Conservation (phyloP, 1,140 invertebrate species). For the Hycleus phaleratus region DNA sequence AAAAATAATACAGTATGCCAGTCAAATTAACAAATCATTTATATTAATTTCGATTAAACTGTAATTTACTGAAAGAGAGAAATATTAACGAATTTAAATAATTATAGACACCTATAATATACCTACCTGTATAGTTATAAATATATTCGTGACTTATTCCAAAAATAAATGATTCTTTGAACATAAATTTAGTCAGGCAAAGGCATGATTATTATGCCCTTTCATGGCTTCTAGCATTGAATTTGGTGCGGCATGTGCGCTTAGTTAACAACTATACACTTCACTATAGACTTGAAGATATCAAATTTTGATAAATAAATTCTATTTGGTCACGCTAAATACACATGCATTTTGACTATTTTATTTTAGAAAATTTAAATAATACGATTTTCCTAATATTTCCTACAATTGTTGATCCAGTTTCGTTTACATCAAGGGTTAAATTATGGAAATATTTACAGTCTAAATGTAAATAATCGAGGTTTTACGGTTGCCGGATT, state of each 20-base stretch:
- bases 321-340: conserved; percentile 17
- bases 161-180: conserved; percentile 17
- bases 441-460: too few species aligned
- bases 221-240: conserved; percentile 12
- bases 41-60: too few species aligned
- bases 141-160: conserved; percentile 15
- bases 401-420: too few species aligned
- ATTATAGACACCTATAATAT: conserved; percentile 1
- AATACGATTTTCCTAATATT: too few species aligned
- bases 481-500: background rate
- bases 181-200: conserved; percentile 17
- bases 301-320: conserved; percentile 19
- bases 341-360: conserved; percentile 1
- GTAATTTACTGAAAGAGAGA: background rate
- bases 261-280: conserved; percentile 11
- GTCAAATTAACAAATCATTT: too few species aligned
- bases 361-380: too few species aligned
- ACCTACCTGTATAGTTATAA: too few species aligned
- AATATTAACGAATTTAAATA: conserved; percentile 11
- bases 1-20: too few species aligned
- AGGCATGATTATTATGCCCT: conserved; percentile 15
- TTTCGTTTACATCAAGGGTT: too few species aligned
- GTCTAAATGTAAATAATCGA: background rate
- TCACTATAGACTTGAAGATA: conserved; percentile 13
- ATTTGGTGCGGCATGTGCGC: conserved; percentile 3